A percentile compares a stretch with the other conserved stretches of the same genome.
Evolutionary conservation across 2,888 invertebrate species (phyloP).

Genomic region (Cacoxenus indagator): DNA sequence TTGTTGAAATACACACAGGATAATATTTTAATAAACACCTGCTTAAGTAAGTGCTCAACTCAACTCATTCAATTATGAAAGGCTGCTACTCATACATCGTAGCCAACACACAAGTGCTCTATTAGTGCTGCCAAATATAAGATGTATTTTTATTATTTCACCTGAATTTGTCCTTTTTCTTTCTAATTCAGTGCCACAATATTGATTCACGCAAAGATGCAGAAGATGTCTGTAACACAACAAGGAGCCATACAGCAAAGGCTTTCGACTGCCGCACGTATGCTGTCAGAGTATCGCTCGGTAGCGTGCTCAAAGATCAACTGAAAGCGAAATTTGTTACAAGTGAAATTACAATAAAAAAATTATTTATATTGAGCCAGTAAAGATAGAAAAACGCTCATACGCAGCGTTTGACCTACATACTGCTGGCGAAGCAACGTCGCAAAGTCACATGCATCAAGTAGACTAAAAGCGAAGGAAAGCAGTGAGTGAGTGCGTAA

Average conservation of each 20-base stretch:
- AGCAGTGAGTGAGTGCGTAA: not conserved
- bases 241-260: conserved; percentile 9
- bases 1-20: no score
- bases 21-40: no score
- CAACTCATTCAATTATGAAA: no score
- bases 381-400: no score
- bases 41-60: no score
- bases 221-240: not conserved
- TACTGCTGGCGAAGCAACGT: conserved; percentile 20
- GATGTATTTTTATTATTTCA: not conserved
- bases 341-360: conserved; percentile 31
- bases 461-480: not conserved
- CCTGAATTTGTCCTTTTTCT: not conserved
- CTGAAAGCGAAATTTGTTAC: conserved; percentile 34
- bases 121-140: no score
- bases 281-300: no score
- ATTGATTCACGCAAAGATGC: no score
- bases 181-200: not conserved
- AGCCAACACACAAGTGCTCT: no score
- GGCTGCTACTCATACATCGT: no score
- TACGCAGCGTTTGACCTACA: no score
- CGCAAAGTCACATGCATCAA: not conserved
- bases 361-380: conserved; percentile 49
- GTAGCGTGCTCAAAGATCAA: conserved; percentile 36
- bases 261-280: no score